Evolutionary conservation across 2,888 invertebrate genomes (phyloP).

Genomic region (Lysandra coridon): DNA sequence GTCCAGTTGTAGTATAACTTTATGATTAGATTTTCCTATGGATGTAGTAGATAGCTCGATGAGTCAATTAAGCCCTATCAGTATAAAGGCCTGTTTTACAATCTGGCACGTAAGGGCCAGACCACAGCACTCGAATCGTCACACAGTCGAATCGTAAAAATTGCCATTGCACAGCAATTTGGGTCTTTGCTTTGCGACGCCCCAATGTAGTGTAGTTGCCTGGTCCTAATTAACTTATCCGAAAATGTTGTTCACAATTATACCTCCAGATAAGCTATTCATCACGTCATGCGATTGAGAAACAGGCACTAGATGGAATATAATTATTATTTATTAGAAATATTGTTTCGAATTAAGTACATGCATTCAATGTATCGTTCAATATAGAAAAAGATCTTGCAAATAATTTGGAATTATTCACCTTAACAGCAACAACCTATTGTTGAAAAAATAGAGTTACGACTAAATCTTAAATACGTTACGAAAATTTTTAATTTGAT

Average conservation of each 20-base stretch:
- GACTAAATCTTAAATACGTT: background rate
- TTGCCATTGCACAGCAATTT: too few species aligned
- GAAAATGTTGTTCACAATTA: too few species aligned
- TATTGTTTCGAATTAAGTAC: background rate
- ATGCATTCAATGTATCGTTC: slow-evolving; percentile 16
- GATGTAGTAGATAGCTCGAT: background rate
- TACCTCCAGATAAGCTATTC: too few species aligned
- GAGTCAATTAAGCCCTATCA: slow-evolving; percentile 17
- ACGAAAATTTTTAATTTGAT: background rate
- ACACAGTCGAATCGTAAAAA: too few species aligned
- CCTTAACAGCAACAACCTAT: background rate
- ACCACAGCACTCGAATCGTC: too few species aligned
- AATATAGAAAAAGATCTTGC: too few species aligned
- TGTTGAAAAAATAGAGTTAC: slow-evolving; percentile 4
- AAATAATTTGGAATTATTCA: slow-evolving; percentile 8
- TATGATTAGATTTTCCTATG: background rate
- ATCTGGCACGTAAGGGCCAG: background rate
- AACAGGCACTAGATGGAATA: too few species aligned
- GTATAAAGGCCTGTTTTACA: background rate
- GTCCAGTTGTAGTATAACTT: slow-evolving; percentile 23
- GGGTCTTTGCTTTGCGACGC: too few species aligned
- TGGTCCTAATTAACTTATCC: background rate
- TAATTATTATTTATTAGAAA: slow-evolving; percentile 19
- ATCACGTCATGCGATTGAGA: too few species aligned
- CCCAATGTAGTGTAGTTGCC: too few species aligned